Evolutionary conservation across 2,797 vertebrate genomes (phyloP), one percentile per base, ranked within the genome.

Genomic region (Zenarchopterus dispar): DNA sequence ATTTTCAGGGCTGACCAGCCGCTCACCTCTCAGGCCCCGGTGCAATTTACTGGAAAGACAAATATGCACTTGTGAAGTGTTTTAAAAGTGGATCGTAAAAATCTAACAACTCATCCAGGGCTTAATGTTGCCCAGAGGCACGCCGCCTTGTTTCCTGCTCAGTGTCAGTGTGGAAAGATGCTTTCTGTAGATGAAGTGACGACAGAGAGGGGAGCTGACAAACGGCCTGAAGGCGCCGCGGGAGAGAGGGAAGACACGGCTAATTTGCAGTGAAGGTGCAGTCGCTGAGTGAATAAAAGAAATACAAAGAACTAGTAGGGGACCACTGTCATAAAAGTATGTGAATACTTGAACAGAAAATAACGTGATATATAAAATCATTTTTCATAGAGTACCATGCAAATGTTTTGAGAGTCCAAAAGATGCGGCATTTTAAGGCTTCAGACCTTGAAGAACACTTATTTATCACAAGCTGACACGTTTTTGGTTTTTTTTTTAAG

Each of bases 211-310:
- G 36, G 10, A 39, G 47, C 41, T 41, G 81, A 73, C 39, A 55
- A 75, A 77, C 11, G 6, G 24, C 59, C 61, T 80, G 62, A 84
- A 76, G 81, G 80, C 75, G 69, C 55, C 3, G 36, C 6, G 39
- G 46, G 50, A 53, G 50, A 64, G 42, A 68, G 56, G 33, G 33
- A 56, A 62, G 73, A 65, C 69, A 87, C 50, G 86, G 87, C 28
- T 68, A 78, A 88, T 92, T 90, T 83, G 78, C 72, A 67, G 59
- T 65, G 67, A 86, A 84, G 43, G 74, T 21, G 47, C 42, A 73
- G 50, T 42, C 73, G 85, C 43, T 59, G 84, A 88, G 75, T 79
- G 84, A 87, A 64, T 70, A 67, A 63, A 7, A 75, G 23, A 59
- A 56, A 77, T 41, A 69, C 21, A 79, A 75, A 72, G 42, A 62